Evolutionary conservation across 2,888 invertebrate genomes (phyloP).

Genomic region (Tipula unca): DNA sequence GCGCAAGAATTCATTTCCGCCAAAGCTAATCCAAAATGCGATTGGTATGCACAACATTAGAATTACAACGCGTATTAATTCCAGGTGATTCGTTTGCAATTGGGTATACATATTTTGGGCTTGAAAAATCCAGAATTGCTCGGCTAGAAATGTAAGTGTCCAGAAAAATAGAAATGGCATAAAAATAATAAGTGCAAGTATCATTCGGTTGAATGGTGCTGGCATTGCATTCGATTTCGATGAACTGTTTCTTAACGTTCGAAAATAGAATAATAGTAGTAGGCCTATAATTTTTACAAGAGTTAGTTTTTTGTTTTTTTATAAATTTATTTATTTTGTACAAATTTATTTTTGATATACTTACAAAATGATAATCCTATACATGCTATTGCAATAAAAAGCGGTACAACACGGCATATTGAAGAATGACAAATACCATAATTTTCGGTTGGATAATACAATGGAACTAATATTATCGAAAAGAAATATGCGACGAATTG

Average conservation of each 20-base stretch:
- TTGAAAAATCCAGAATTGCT: neutral
- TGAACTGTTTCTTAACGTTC: neutral
- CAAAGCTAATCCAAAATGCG: neutral
- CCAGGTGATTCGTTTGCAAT: neutral
- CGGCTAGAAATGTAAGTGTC: neutral
- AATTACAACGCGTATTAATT: neutral
- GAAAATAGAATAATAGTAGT: neutral
- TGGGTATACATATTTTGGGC: neutral
- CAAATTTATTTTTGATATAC: neutral
- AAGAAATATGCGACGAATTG: neutral
- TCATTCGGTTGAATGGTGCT: neutral
- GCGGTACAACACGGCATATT: neutral
- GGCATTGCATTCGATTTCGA: neutral
- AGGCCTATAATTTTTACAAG: neutral
- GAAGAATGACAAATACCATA: neutral
- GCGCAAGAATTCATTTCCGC: neutral
- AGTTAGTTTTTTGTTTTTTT: neutral
- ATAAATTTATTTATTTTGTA: no score
- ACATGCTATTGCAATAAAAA: neutral
- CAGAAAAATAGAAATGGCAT: neutral
- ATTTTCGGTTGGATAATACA: neutral
- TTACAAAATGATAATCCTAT: neutral
- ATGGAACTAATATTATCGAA: neutral
- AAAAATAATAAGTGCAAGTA: neutral
- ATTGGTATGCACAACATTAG: neutral